phyloP scores from a whole-genome alignment of 2,888 invertebrate genomes.

The Eupithecia tripunctaria region DNA sequence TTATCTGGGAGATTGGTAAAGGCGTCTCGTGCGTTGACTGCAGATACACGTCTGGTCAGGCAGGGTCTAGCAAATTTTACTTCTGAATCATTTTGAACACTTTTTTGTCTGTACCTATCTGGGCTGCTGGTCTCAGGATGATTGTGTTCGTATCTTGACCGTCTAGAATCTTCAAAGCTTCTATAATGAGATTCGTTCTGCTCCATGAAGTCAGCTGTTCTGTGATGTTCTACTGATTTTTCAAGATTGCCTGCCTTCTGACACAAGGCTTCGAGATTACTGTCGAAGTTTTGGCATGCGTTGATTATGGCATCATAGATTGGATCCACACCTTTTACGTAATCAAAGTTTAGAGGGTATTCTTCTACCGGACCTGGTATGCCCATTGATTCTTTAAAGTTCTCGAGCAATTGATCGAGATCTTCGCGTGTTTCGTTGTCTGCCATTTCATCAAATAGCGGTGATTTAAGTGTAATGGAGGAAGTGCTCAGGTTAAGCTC shows the following conservation, averaged over 20 bases:
- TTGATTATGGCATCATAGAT: neutral
- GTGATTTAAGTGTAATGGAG: neutral
- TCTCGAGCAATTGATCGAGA: neutral
- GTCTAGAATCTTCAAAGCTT: neutral
- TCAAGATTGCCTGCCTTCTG: neutral
- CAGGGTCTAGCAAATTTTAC: neutral
- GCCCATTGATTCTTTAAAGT: slow-evolving; percentile 8
- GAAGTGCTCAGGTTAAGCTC: slow-evolving; percentile 33
- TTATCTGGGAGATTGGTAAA: neutral
- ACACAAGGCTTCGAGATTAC: neutral
- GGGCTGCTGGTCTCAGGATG: neutral
- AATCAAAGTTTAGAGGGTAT: slow-evolving; percentile 6
- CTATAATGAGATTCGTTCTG: neutral
- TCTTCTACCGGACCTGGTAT: neutral
- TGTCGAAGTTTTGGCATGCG: slow-evolving; percentile 10
- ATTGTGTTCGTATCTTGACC: neutral
- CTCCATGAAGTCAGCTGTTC: neutral
- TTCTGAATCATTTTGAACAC: neutral
- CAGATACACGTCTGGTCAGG: neutral
- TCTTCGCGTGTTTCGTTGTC: neutral
- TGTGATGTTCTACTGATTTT: neutral
- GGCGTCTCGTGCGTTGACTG: neutral
- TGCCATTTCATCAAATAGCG: neutral
- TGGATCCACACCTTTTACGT: neutral
- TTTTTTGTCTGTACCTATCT: slow-evolving; percentile 2